Evolutionary conservation across 1,140 invertebrate species (phyloP), one percentile per base, ranked within the genome.

Genomic region (Gerris buenoi): DNA sequence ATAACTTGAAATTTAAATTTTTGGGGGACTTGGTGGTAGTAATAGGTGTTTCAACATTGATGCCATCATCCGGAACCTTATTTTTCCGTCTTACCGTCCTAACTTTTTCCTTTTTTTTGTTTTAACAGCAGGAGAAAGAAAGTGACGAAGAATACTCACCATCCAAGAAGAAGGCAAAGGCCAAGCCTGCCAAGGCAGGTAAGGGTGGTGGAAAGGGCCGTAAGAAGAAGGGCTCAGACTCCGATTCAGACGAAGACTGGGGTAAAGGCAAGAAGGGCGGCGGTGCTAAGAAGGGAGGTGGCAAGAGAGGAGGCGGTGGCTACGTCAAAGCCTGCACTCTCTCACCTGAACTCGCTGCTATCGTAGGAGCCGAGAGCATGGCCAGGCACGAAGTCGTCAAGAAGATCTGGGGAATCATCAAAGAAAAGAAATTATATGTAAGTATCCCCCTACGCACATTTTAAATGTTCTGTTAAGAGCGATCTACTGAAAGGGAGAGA

Each of bases 361-460:
- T 97, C 0, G 88, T 97, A 77, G 93, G 92, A 1, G 83, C 86
- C 66, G 88, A 91, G 46, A 80, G 86, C 65, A 88, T 95, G 87
- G 86, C 93, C 0, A 84, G 93, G 58, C 91, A 94, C 75, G 92
- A 95, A 77, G 93, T 96, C 0, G 91, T 97, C 18, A 95, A 93
- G 76, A 89, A 89, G 72, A 84, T 97, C 29, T 96, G 93, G 93
- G 84, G 85, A 23, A 89, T 95, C 71, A 93, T 95, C 71, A 95
- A 94, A 78, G 91, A 95, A 78, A 86, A 88, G 67, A 88, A 95
- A 74, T 81, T 97, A 56, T 91, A 91, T 77, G 85, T 85, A 79
- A 80, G 80, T 79, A 68, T 60, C 13, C 58, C 15, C n/a, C n/a
- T n/a, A n/a, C n/a, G n/a, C n/a, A n/a, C n/a, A n/a, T n/a, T n/a